A percentile compares a stretch with the other conserved stretches of the same genome.
Evolutionary conservation across 2,888 invertebrate genomes (phyloP).

Genomic region (Tenthredo mesomela): DNA sequence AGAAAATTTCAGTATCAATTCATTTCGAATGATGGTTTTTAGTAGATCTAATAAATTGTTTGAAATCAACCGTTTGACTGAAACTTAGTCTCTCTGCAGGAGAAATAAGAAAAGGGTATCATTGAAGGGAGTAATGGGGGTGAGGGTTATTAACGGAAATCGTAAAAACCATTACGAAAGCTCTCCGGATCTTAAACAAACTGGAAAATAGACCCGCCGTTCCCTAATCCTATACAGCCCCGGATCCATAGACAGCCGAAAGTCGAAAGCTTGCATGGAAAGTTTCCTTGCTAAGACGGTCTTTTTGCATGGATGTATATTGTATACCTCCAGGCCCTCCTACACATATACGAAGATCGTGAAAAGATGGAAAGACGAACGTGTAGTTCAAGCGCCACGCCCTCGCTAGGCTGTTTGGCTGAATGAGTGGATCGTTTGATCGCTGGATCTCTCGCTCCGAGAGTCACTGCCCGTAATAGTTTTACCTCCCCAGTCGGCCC

Average conservation of each 20-base stretch:
- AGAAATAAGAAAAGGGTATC: neutral
- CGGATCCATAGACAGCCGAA: constrained; percentile 12
- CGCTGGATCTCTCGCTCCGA: constrained; percentile 38
- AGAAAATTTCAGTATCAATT: neutral
- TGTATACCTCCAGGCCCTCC: neutral
- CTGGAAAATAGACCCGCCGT: constrained; percentile 13
- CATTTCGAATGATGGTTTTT: neutral
- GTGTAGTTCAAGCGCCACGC: constrained; percentile 44
- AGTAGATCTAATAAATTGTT: neutral
- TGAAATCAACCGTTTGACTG: constrained; percentile 2
- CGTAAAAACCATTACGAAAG: constrained; percentile 23
- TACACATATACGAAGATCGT: constrained; percentile 1
- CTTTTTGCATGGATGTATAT: neutral
- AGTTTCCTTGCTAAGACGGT: neutral
- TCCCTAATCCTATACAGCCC: constrained; percentile 22
- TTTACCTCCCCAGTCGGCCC: constrained; percentile 34
- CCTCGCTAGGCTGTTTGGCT: constrained; percentile 43
- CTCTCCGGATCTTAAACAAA: neutral
- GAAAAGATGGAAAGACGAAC: constrained; percentile 40
- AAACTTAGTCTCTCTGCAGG: neutral
- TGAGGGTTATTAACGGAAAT: constrained; percentile 22
- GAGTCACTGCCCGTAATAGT: constrained; percentile 50
- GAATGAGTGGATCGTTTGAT: constrained; percentile 49
- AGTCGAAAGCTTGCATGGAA: constrained; percentile 22
- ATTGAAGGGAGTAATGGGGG: neutral